Percentiles rank a stretch among this genome's conserved stretches.
Evolutionary conservation across 1,140 invertebrate species (phyloP).

Genomic region (Drosophila ogumai): DNA sequence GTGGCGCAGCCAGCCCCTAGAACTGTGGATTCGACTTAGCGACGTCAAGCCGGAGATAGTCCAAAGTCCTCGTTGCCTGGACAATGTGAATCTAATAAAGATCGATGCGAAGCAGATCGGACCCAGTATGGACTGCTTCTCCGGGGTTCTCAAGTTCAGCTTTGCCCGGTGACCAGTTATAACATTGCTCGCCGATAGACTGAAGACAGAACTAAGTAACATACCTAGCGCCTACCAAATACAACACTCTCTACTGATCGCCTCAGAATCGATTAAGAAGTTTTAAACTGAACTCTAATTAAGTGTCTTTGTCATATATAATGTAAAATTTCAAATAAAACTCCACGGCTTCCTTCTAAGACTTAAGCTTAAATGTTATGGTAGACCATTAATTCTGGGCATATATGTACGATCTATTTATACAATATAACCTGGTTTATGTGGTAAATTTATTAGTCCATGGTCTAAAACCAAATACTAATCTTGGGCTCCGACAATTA

Average conservation of each 20-base stretch:
- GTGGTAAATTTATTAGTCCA: neutral
- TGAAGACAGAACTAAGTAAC: constrained; percentile 16
- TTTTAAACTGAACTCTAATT: constrained; percentile 31
- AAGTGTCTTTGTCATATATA: constrained; percentile 1
- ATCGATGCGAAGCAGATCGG: constrained; percentile 54
- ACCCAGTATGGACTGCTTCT: constrained; percentile 40
- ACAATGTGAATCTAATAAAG: constrained; percentile 45
- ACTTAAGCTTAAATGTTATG: neutral
- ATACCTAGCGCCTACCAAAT: neutral
- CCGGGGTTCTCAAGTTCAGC: constrained; percentile 73
- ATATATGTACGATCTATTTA: neutral
- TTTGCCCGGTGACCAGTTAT: constrained; percentile 45
- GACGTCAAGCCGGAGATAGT: constrained; percentile 57
- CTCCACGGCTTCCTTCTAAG: neutral
- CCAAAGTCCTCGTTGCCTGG: constrained; percentile 50
- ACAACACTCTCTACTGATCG: neutral
- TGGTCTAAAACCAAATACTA: no score
- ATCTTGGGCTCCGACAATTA: neutral
- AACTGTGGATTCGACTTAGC: constrained; percentile 65
- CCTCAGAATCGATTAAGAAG: constrained; percentile 2
- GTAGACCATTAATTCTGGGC: neutral
- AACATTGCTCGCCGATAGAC: neutral
- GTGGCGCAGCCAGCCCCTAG: constrained; percentile 62
- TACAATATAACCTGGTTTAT: neutral
- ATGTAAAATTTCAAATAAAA: constrained; percentile 11